A percentile compares a stretch with the other conserved stretches of the same genome.
Conservation (phyloP, 2,888 invertebrate genomes). For the Mythimna loreyi region DNA sequence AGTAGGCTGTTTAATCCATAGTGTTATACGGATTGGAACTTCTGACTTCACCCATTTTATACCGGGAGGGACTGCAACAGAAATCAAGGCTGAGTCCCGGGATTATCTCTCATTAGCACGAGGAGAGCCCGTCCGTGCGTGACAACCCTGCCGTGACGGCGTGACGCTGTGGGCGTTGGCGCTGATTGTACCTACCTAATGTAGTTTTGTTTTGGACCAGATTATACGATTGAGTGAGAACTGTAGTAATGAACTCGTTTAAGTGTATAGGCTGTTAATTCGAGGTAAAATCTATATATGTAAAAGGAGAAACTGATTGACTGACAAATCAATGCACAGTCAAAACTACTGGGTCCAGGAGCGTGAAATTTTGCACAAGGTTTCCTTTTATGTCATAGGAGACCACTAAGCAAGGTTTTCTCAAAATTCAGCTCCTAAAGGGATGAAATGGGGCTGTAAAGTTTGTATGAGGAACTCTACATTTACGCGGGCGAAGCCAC, state of each 20-base stretch:
- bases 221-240: not conserved
- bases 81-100: conserved; percentile 66
- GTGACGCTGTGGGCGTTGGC: conserved; percentile 37
- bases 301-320: too few species aligned
- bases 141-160: conserved; percentile 44
- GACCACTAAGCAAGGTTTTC: too few species aligned
- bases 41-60: not conserved
- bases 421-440: too few species aligned
- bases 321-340: too few species aligned
- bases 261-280: not conserved
- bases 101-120: conserved; percentile 88
- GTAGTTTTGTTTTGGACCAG: conserved; percentile 42
- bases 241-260: not conserved
- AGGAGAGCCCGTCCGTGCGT: conserved; percentile 78
- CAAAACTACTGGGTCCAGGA: too few species aligned
- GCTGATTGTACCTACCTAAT: conserved; percentile 46
- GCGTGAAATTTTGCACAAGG: too few species aligned
- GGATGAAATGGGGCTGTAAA: too few species aligned
- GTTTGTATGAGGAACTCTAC: too few species aligned
- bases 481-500: too few species aligned
- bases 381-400: too few species aligned
- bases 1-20: fast-evolving
- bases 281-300: not conserved
- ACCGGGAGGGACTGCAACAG: conserved; percentile 50
- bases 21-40: conserved; percentile 3